Evolutionary conservation across 2,888 invertebrate genomes (phyloP).

Genomic region (Lissonota sp.): DNA sequence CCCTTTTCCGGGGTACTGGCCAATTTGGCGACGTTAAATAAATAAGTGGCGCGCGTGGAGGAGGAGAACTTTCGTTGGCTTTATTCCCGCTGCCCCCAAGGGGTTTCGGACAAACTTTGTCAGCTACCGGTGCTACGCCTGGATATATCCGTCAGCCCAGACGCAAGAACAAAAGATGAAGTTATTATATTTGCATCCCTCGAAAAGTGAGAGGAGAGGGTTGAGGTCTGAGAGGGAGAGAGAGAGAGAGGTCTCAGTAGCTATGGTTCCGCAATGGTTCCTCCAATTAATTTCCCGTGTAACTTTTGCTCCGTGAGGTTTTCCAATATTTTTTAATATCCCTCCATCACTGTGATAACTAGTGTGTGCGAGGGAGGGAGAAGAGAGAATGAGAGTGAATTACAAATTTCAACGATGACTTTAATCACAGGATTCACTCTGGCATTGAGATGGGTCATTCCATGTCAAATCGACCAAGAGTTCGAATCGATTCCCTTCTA

Average conservation of each 20-base stretch:
- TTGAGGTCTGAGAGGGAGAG: not conserved
- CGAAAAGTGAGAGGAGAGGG: no score
- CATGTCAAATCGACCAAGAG: no score
- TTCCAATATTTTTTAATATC: conserved; percentile 55
- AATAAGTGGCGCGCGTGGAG: conserved; percentile 42
- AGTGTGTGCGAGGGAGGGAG: not conserved
- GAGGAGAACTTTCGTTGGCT: conserved; percentile 16
- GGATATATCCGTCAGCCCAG: conserved; percentile 32
- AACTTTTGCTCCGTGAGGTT: conserved; percentile 49
- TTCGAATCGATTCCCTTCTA: no score
- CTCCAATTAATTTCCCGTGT: conserved; percentile 50
- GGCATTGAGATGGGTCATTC: no score
- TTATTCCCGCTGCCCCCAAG: conserved; percentile 28
- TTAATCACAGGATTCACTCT: no score
- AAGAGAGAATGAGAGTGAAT: conserved; percentile 4
- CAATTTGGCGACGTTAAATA: conserved; percentile 60
- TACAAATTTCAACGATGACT: not conserved
- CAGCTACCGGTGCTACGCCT: conserved; percentile 34
- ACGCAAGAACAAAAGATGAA: conserved; percentile 53
- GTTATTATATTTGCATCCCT: conserved; percentile 59
- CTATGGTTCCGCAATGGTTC: not conserved
- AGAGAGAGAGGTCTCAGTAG: not conserved
- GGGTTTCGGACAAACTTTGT: conserved; percentile 55
- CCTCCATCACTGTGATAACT: not conserved
- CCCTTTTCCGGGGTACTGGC: conserved; percentile 28